Base-by-base conservation (phyloP, 1,140 invertebrate genomes). In the Asobara japonica region DNA sequence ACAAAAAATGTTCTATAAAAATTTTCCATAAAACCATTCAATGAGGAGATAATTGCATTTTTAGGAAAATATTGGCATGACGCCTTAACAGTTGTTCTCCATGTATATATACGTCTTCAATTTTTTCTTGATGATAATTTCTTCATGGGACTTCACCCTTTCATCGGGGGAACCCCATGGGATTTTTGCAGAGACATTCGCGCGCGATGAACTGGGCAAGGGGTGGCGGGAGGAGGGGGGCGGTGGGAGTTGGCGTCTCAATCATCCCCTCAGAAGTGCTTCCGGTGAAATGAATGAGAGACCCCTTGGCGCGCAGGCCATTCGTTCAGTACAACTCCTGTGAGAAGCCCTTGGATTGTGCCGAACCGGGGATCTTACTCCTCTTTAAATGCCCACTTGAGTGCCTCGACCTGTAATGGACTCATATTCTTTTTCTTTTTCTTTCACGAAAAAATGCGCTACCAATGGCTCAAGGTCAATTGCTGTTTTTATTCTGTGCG, bases 261-360 rank as follows among this genome's bases (percentile, higher is more conserved):
- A 79, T 80, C 82, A 78, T 83, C 78, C 75, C 79, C 22, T 69
- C 64, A 78, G 72, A 81, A 80, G 78, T 78, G 79, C 79, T 86
- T 86, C 83, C 82, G 82, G 79, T 75, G 66, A 77, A 77, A 80
- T 83, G 82, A 84, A 84, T 83, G 80, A 84, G 77, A 51, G 74
- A 65, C 51, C 64, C 41, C 65, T 69, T 65, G 31, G 27, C 18
- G 65, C n/a, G 38, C 25, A 70, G 60, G 41, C 61, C 77, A 80
- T 74, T 80, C 71, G 72, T 70, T 65, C 65, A 33, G 25, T 62
- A 31, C 62, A 61, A 38, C 38, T 30, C 29, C 71, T 73, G 68
- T 70, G 67, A 61, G 73, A 75, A 77, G 72, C 72, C 18, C 62
- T 10, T 38, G 25, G 51, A 56, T 56, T 56, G 18, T 56, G 51